Evolutionary conservation across 2,113 vertebrate genomes (phyloP), one percentile per base, ranked within the genome.

Genomic region (Stercorarius parasiticus): DNA sequence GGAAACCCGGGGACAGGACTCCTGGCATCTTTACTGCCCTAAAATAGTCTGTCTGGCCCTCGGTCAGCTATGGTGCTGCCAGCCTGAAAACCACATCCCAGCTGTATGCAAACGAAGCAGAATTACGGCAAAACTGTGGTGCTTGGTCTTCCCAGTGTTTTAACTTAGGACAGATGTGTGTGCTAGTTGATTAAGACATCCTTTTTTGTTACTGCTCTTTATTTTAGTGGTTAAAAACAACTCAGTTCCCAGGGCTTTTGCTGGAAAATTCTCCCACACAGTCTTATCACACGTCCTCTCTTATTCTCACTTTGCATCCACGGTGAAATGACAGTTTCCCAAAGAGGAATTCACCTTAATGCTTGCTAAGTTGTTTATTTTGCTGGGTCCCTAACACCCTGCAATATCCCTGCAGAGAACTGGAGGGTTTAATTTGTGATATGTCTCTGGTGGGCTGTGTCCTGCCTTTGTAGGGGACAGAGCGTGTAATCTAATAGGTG

Each of bases 291-390:
- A 67, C 20, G 4, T 74, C 72, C 56, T 95, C 81, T 74, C 62
- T 87, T 78, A 15, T 91, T 96, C 84, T 91, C 81, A 40, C 91
- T 90, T 94, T 50, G 49, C 70, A 82, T 93, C 88, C 73, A 58
- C 80, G 2, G 13, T 52, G 72, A 92, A 79, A 42, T 0, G 43
- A 38, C 86, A 69, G 50, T 52, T 92, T 93, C 91, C 82, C 91
- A 67, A 61, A 88, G 85, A 59, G 79, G 53, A 80, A 36, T 72
- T 88, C 90, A 88, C 93, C 92, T 93, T 64, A 25, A 49, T 6
- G 3, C 53, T 82, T 89, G 66, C 77, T 30, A 78, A 66, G 69
- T 29, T 77, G 92, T 93, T 90, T 89, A 42, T 96, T 89, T 92
- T 4, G 3, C 65, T 79, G 56, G 34, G 88, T 91, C 81, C 36